Conservation (phyloP, 2,113 vertebrate genomes). For the Chaetops frenatus region DNA sequence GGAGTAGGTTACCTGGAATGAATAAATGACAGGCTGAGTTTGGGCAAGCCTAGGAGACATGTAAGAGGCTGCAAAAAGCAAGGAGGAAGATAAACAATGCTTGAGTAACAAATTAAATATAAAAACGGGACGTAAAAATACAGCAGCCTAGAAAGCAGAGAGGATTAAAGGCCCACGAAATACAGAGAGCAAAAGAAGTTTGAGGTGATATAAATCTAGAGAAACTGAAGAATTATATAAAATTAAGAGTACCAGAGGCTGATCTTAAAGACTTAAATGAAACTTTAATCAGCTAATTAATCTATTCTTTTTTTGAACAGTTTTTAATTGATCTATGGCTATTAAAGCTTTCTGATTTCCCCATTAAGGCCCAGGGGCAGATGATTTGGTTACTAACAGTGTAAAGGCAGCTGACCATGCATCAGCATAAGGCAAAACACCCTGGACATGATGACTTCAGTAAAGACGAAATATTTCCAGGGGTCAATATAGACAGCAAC, state of each 20-base stretch:
- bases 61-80: not conserved
- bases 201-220: no score
- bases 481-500: not conserved
- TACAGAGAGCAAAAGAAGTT: no score
- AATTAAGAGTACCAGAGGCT: no score
- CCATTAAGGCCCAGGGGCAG: no score
- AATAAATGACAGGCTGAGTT: conserved; percentile 14
- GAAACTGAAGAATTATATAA: no score
- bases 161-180: not conserved
- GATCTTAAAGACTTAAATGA: no score
- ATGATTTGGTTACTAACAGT: no score
- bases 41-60: not conserved
- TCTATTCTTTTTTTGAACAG: no score
- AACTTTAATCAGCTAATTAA: no score
- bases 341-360: no score
- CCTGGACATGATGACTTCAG: not conserved
- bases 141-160: not conserved
- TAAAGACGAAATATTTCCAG: not conserved
- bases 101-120: not conserved
- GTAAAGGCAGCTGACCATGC: not conserved
- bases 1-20: conserved; percentile 86
- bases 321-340: no score
- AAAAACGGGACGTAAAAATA: not conserved
- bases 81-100: not conserved
- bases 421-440: not conserved